Evolutionary conservation across 2,888 invertebrate genomes (phyloP).

Genomic region (Aradus depressus): DNA sequence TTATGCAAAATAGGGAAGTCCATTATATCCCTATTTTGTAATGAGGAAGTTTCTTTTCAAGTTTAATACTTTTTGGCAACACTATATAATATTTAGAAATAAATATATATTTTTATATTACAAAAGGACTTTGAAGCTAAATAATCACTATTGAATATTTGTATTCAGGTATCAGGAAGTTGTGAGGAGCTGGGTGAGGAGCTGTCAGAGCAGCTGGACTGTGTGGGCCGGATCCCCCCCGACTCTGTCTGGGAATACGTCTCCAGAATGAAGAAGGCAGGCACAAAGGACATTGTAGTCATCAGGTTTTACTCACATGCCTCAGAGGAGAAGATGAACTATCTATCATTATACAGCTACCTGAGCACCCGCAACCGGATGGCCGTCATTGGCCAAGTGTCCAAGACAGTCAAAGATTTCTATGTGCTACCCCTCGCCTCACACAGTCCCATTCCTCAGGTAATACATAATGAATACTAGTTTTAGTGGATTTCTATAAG

Average conservation of each 20-base stretch:
- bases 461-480: too few species aligned
- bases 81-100: too few species aligned
- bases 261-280: constrained; percentile 74
- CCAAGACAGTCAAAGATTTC: constrained; percentile 80
- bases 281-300: constrained; percentile 77
- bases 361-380: constrained; percentile 69
- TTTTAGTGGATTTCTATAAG: too few species aligned
- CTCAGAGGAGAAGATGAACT: constrained; percentile 72
- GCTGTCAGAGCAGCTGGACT: constrained; percentile 64
- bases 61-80: too few species aligned
- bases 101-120: too few species aligned
- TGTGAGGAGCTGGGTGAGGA: constrained; percentile 57
- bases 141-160: too few species aligned
- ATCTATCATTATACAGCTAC: constrained; percentile 77
- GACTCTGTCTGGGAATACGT: constrained; percentile 72
- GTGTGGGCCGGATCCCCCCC: constrained; percentile 70
- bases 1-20: too few species aligned
- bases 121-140: too few species aligned
- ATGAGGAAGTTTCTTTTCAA: too few species aligned
- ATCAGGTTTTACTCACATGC: constrained; percentile 57
- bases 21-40: too few species aligned
- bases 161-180: constrained; percentile 61
- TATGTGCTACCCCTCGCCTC: constrained; percentile 80
- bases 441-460: constrained; percentile 54
- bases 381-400: constrained; percentile 72